Percentiles rank a stretch among this genome's conserved stretches.
phyloP scores from a whole-genome alignment of 53 echinoderm and acorn worm genomes.

The Hippasteria phrygiana region DNA sequence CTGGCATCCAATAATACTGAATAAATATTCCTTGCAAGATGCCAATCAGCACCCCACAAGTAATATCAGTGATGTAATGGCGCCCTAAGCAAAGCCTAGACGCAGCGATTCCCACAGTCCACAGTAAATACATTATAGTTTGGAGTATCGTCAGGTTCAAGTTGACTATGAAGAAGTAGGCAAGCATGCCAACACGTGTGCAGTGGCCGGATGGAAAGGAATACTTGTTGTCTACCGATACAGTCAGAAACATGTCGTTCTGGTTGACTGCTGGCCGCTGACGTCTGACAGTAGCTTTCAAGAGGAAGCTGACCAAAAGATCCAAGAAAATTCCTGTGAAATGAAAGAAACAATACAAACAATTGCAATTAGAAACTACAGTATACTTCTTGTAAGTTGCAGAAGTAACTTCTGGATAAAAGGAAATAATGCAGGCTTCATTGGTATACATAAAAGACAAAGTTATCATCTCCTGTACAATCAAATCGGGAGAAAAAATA shows the following conservation, averaged over 20 bases:
- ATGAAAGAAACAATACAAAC: background rate
- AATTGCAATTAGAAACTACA: no score
- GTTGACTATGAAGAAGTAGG: slow-evolving; percentile 68
- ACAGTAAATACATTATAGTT: slow-evolving; percentile 16
- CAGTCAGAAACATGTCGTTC: slow-evolving; percentile 87
- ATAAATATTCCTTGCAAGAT: slow-evolving; percentile 76
- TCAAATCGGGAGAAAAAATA: no score
- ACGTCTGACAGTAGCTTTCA: slow-evolving; percentile 83
- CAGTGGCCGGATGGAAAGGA: slow-evolving; percentile 98
- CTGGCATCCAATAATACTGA: slow-evolving; percentile 68
- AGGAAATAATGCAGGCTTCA: no score
- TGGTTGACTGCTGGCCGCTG: slow-evolving; percentile 80
- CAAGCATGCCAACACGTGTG: slow-evolving; percentile 85
- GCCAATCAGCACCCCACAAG: slow-evolving; percentile 85
- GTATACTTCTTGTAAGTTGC: background rate
- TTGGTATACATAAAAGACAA: no score
- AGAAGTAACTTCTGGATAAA: background rate
- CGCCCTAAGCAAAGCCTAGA: slow-evolving; percentile 87
- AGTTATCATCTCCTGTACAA: no score
- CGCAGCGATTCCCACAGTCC: slow-evolving; percentile 70
- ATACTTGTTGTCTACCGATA: slow-evolving; percentile 84
- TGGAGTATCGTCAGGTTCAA: slow-evolving; percentile 33
- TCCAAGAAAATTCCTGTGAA: slow-evolving; percentile 84
- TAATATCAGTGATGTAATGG: slow-evolving; percentile 87
- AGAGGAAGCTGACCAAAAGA: slow-evolving; percentile 68